These are phyloP conservation scores for Chondrilla cf. caribensis DNA, from an alignment of 37 sponge, comb jelly and placozoan genomes.

Conservation along the genomic window DNA sequence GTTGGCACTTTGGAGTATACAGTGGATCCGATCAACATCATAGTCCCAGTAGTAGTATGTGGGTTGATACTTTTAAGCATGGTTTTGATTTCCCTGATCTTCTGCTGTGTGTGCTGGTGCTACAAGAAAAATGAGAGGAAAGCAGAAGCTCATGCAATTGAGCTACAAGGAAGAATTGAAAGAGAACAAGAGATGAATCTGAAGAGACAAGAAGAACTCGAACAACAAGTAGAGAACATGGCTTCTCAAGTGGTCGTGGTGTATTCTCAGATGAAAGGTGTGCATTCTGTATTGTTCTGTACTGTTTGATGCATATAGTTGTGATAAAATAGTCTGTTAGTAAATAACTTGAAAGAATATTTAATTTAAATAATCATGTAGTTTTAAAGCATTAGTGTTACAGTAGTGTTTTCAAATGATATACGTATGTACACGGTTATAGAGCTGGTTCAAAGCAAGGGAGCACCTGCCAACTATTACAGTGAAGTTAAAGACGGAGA, in stretches of 20 bases:
- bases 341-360: too few relatives aligned
- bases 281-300: not conserved
- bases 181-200: too few relatives aligned
- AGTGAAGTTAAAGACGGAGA: too few relatives aligned
- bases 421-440: too few relatives aligned
- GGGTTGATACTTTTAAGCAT: not conserved
- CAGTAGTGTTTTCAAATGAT: not conserved
- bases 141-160: too few relatives aligned
- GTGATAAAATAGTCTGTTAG: too few relatives aligned
- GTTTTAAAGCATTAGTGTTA: too few relatives aligned
- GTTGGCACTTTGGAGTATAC: not conserved
- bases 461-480: too few relatives aligned
- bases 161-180: too few relatives aligned
- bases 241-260: not conserved
- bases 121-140: not conserved
- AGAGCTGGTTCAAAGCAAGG: too few relatives aligned
- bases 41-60: conserved; percentile 11
- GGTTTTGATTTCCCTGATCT: not conserved
- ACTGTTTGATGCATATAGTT: too few relatives aligned
- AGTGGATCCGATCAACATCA: conserved; percentile 7
- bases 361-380: too few relatives aligned
- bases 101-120: not conserved
- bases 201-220: conserved; percentile 3
- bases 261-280: not conserved
- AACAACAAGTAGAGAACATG: conserved; percentile 14